Evolutionary conservation across 2,113 vertebrate genomes (phyloP).

Genomic region (Rynchops niger): DNA sequence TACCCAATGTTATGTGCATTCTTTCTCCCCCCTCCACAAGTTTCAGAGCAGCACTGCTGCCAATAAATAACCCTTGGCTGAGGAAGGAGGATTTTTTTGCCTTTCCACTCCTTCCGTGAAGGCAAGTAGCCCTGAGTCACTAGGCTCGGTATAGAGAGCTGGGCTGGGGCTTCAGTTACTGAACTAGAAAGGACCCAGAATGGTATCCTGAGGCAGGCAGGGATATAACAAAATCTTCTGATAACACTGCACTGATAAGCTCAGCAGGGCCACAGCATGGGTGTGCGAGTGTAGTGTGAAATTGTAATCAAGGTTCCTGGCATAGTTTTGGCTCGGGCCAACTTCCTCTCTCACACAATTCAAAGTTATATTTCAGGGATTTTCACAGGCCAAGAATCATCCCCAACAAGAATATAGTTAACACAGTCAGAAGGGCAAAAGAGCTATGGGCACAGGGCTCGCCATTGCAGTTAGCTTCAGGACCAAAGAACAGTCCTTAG

Average conservation of each 20-base stretch:
- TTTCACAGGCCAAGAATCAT: background rate
- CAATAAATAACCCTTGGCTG: background rate
- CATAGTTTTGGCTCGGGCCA: background rate
- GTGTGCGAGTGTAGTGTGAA: fast-evolving
- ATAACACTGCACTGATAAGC: background rate
- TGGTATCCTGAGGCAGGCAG: background rate
- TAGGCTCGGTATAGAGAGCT: background rate
- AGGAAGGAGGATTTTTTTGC: background rate
- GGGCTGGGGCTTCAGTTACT: background rate
- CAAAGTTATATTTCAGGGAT: background rate
- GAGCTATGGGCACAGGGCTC: background rate
- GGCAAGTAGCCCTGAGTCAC: background rate
- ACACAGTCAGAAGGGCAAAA: background rate
- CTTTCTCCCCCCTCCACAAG: background rate
- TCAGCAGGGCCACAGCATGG: background rate
- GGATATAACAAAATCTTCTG: background rate
- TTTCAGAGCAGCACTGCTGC: background rate
- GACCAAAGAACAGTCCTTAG: background rate
- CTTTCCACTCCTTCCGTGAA: background rate
- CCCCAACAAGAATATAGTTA: background rate
- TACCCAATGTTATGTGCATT: fast-evolving
- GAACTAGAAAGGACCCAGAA: background rate
- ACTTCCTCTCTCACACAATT: background rate
- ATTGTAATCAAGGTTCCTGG: background rate
- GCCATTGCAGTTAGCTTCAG: background rate